Conservation (phyloP, 2,797 vertebrate genomes). For the Myripristis murdjan region DNA sequence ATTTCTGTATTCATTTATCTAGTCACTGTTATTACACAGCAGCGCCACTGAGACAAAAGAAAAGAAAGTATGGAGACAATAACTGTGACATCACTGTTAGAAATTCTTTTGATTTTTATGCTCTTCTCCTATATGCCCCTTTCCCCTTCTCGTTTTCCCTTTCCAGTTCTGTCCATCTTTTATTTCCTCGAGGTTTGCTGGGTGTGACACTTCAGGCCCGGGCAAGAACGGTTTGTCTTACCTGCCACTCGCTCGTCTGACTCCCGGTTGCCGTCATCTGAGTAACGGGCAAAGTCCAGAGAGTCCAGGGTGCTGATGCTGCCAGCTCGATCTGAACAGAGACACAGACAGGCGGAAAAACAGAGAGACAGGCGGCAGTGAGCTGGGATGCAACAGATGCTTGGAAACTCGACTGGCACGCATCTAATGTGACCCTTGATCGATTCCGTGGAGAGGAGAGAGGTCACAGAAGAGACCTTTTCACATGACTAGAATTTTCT, state of each 20-base stretch:
- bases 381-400: constrained; percentile 15
- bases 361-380: constrained; percentile 17
- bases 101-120: background rate
- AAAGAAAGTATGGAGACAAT: background rate
- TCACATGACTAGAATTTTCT: no score
- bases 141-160: constrained; percentile 3
- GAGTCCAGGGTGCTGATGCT: constrained; percentile 99
- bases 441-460: background rate
- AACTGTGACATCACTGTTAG: background rate
- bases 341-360: constrained; percentile 40
- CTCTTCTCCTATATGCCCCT: background rate
- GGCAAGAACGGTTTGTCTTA: constrained; percentile 75
- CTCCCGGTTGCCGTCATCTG: constrained; percentile 99
- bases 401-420: background rate
- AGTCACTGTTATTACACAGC: background rate
- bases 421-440: background rate
- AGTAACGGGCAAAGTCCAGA: constrained; percentile 98
- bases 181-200: background rate
- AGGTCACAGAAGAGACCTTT: background rate
- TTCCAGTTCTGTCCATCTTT: background rate
- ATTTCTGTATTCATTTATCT: no score
- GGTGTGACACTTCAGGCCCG: constrained; percentile 1
- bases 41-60: background rate
- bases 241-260: constrained; percentile 96
- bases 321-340: constrained; percentile 92